Base-by-base conservation (phyloP, 2,888 invertebrate genomes). In the Temnothorax unifasciatus region DNA sequence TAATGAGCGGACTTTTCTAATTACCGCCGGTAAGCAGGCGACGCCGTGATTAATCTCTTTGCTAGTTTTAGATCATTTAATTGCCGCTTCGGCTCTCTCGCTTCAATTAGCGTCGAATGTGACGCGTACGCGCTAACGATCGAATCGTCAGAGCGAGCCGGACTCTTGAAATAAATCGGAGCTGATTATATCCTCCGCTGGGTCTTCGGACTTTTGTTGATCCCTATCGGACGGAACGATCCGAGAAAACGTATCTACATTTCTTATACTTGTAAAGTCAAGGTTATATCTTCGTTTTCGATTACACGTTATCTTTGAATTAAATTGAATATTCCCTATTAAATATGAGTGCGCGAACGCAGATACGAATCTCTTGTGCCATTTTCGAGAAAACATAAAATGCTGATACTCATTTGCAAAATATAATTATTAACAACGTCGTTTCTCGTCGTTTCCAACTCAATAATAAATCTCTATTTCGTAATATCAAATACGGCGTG, bases 61-160 rank as follows among this genome's bases (percentile, higher is more conserved):
- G 79, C 79, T 81, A 81, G 79, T 81, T 81, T 81, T 81, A 81
- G 79, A 81, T 81, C 79, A 81, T 81, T 81, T 81, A 81, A 81
- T 81, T 81, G 59, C 79, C 79, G 79, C 79, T 81, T 81, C 79
- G 79, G 79, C 25, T 69, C 71, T 81, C 59, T 69, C 79, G 79
- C 71, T 81, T 81, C 79, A 81, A 81, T 81, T 81, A 81, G 71
- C 79, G 71, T 81, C 79, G 79, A 81, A 81, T 81, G 71, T 76
- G 76, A 76, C 76, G 76, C 76, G 64, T 81, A 68, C 47, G 79
- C 79, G 71, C 59, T 81, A 81, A 81, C 71, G 79, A 81, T 81
- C 79, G 71, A 69, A 59, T 81, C 79, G 79, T 69, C 59, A 34
- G 79, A 59, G 47, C 69, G 69, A 81, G 47, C 54, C 69, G 79